Conservation (phyloP, 2,888 invertebrate genomes). For the Rotaria socialis region DNA sequence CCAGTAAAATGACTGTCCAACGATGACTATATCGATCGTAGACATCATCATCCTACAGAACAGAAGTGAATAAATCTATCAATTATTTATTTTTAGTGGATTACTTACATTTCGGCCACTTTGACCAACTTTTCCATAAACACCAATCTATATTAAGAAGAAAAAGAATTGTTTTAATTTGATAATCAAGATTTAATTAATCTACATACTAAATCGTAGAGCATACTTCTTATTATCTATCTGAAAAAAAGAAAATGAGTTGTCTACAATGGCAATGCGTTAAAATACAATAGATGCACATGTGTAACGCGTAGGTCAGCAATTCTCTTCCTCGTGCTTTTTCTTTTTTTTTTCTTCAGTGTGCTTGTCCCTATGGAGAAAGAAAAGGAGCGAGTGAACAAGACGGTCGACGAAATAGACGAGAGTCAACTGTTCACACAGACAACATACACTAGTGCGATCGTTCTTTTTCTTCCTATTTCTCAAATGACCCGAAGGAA, state of each 20-base stretch:
- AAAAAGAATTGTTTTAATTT: not conserved
- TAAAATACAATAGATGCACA: not conserved
- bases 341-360: not conserved
- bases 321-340: not conserved
- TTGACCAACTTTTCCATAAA: constrained; percentile 16
- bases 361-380: not conserved
- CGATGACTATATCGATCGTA: constrained; percentile 17
- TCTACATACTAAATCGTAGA: constrained; percentile 7
- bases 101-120: not conserved
- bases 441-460: not conserved
- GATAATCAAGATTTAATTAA: not conserved
- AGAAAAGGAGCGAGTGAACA: not conserved
- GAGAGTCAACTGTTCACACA: constrained; percentile 17
- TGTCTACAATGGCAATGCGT: not conserved
- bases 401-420: not conserved
- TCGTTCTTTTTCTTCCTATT: not conserved
- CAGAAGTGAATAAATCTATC: no score
- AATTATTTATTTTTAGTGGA: no score
- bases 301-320: not conserved
- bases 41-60: constrained; percentile 28
- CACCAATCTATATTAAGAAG: not conserved
- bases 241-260: not conserved
- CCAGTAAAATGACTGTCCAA: constrained; percentile 31
- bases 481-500: constrained; percentile 23
- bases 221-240: not conserved